phyloP scores from a whole-genome alignment of 2,797 vertebrate species.

The Crenichthys baileyi region DNA sequence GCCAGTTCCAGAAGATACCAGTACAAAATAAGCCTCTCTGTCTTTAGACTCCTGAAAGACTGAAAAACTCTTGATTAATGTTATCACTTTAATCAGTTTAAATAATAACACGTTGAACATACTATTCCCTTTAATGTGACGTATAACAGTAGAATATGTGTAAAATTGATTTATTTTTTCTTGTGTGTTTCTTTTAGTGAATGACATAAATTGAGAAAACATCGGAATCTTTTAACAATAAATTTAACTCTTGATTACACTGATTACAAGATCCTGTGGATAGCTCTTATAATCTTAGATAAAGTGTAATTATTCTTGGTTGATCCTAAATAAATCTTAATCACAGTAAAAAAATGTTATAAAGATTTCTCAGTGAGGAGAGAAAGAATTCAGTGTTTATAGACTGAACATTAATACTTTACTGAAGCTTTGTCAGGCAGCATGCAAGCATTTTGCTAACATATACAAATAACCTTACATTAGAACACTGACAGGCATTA shows the following conservation, averaged over 20 bases:
- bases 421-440: not conserved
- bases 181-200: not conserved
- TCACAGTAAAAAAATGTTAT: not conserved
- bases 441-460: not conserved
- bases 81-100: not conserved
- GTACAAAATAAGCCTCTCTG: not conserved
- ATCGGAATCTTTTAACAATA: not conserved
- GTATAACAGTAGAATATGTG: not conserved
- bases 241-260: not conserved
- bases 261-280: not conserved
- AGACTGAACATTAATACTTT: not conserved
- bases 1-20: too few relatives aligned
- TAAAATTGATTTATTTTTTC: not conserved
- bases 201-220: not conserved
- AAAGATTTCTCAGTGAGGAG: not conserved
- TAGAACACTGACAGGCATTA: too few relatives aligned
- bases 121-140: slow-evolving; percentile 20
- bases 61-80: not conserved
- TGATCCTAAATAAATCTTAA: not conserved
- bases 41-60: not conserved
- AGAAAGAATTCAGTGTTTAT: not conserved
- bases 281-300: not conserved
- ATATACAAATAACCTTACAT: not conserved
- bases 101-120: slow-evolving; percentile 9
- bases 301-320: not conserved